These are phyloP conservation scores for Natrix natrix DNA, from an alignment of 2,797 vertebrate genomes.

Conservation along the genomic window DNA sequence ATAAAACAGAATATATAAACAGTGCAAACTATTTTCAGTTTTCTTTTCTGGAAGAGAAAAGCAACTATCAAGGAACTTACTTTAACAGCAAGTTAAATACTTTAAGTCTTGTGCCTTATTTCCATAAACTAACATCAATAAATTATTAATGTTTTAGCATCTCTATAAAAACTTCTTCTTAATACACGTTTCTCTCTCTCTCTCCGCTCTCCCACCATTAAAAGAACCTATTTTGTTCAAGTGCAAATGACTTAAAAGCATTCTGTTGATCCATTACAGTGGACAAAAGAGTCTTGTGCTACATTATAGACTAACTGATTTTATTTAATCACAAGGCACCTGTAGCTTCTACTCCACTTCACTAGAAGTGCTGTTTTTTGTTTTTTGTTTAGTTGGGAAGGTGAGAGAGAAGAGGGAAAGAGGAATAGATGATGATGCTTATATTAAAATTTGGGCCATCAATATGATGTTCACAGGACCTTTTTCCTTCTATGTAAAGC, in stretches of 20 bases:
- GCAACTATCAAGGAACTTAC: neutral
- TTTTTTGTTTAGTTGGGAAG: neutral
- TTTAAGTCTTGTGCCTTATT: neutral
- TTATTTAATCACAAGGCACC: neutral
- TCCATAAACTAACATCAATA: neutral
- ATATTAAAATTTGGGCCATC: neutral
- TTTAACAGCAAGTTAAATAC: neutral
- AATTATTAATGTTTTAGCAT: slow-evolving; percentile 12
- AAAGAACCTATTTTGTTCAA: neutral
- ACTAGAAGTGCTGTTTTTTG: neutral
- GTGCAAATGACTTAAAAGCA: neutral
- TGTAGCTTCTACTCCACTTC: neutral
- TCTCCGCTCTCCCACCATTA: neutral
- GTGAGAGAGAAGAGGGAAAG: neutral
- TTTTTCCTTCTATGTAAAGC: neutral
- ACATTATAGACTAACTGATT: neutral
- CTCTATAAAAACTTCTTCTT: neutral
- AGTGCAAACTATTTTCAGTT: slow-evolving; percentile 44
- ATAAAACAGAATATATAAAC: slow-evolving; percentile 48
- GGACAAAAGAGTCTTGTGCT: neutral
- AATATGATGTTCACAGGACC: neutral
- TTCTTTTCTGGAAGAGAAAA: slow-evolving; percentile 27
- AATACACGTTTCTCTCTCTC: neutral
- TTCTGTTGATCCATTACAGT: neutral
- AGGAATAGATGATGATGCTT: neutral